phyloP scores from a whole-genome alignment of 2,113 vertebrate genomes.

The Sterrhoptilus dennistouni region DNA sequence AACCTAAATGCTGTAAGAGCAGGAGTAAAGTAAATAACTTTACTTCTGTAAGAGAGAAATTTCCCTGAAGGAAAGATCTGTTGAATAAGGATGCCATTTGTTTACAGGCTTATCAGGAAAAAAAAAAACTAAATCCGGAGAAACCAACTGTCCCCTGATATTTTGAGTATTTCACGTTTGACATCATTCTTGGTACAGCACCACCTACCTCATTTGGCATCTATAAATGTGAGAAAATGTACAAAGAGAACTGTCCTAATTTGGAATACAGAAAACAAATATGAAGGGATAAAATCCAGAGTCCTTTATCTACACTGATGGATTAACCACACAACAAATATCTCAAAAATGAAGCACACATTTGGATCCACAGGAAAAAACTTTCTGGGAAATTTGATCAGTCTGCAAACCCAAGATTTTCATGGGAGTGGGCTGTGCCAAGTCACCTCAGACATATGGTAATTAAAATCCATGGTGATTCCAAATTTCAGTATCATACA shows the following conservation, averaged over 20 bases:
- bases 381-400: background rate
- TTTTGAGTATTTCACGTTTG: background rate
- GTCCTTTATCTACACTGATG: background rate
- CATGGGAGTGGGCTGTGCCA: background rate
- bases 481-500: background rate
- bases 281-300: background rate
- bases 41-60: background rate
- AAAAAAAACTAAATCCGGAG: background rate
- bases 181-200: background rate
- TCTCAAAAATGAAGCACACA: fast-evolving
- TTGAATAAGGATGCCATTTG: background rate
- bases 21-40: background rate
- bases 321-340: background rate
- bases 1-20: background rate
- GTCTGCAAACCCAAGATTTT: background rate
- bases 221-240: background rate
- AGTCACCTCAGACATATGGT: background rate
- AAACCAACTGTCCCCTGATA: background rate
- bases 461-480: background rate
- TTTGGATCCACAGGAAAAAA: fast-evolving
- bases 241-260: background rate
- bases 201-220: background rate
- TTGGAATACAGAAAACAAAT: background rate
- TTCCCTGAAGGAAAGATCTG: background rate
- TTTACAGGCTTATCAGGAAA: background rate